Evolutionary conservation across 2,113 vertebrate genomes (phyloP).

Genomic region (Phrynosoma blainvillii): DNA sequence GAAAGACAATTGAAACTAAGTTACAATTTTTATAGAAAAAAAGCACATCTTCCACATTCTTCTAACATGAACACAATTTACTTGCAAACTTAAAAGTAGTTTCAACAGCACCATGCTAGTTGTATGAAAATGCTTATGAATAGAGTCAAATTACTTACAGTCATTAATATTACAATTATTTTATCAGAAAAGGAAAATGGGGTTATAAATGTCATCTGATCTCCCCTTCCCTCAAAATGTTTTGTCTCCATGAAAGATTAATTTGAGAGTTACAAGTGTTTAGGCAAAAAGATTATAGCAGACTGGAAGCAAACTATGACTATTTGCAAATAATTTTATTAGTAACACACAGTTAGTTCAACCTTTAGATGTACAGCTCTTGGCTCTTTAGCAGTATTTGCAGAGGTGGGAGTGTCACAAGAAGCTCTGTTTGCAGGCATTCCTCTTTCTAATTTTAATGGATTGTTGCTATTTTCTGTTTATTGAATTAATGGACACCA

Average conservation of each 20-base stretch:
- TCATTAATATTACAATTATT: not conserved
- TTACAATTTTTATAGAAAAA: not conserved
- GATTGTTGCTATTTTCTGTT: not conserved
- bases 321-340: not conserved
- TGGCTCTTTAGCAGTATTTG: not conserved
- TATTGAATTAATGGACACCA: not conserved
- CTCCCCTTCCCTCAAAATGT: no score
- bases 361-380: not conserved
- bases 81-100: not conserved
- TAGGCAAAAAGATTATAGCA: not conserved
- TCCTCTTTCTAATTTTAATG: not conserved
- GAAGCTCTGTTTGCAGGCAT: not conserved
- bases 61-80: not conserved
- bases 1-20: constrained; percentile 40
- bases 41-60: not conserved
- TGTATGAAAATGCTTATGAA: not conserved
- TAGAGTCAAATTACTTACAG: not conserved
- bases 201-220: not conserved
- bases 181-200: not conserved
- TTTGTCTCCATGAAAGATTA: not conserved
- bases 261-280: not conserved
- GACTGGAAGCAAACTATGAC: not conserved
- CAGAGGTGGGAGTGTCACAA: not conserved
- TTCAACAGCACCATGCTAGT: not conserved
- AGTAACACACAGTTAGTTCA: not conserved